Conservation (phyloP, 2,113 vertebrate genomes). For the Atherinomorus stipes region DNA sequence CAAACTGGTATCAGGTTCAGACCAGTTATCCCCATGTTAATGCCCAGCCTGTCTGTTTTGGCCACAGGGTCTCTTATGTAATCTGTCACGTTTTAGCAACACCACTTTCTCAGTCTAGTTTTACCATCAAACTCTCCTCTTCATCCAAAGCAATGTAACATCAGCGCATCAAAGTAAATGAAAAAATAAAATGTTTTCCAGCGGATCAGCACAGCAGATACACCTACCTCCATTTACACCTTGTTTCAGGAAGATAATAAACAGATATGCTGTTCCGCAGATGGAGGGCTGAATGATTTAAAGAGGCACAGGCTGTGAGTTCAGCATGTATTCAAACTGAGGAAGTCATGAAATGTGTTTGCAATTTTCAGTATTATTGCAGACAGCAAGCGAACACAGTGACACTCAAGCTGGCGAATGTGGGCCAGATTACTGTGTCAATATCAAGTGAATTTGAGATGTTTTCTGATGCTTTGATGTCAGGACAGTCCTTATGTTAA, state of each 20-base stretch:
- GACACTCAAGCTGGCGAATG: not conserved
- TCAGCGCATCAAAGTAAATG: constrained; percentile 33
- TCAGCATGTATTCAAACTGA: not conserved
- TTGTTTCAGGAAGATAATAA: constrained; percentile 10
- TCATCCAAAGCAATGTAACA: constrained; percentile 2
- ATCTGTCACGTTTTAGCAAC: constrained; percentile 55
- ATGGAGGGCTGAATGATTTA: not conserved
- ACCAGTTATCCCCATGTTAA: constrained; percentile 67
- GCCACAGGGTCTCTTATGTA: constrained; percentile 59
- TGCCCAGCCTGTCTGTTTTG: constrained; percentile 67
- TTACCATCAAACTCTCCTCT: constrained; percentile 51
- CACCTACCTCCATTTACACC: constrained; percentile 9
- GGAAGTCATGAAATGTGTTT: not conserved
- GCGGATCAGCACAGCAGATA: constrained; percentile 13
- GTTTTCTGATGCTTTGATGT: too few relatives aligned
- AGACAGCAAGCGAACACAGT: not conserved
- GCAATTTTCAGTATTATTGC: not conserved
- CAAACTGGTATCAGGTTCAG: constrained; percentile 62
- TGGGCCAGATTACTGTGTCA: not conserved
- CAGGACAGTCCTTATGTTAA: not conserved
- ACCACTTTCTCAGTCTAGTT: constrained; percentile 47
- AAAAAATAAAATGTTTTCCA: constrained; percentile 2
- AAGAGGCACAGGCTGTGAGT: not conserved
- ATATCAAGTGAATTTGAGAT: not conserved
- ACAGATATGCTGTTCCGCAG: constrained; percentile 2